These are phyloP conservation scores for Nipponia nippon DNA, from an alignment of 2,113 vertebrate species.

Conservation along the genomic window DNA sequence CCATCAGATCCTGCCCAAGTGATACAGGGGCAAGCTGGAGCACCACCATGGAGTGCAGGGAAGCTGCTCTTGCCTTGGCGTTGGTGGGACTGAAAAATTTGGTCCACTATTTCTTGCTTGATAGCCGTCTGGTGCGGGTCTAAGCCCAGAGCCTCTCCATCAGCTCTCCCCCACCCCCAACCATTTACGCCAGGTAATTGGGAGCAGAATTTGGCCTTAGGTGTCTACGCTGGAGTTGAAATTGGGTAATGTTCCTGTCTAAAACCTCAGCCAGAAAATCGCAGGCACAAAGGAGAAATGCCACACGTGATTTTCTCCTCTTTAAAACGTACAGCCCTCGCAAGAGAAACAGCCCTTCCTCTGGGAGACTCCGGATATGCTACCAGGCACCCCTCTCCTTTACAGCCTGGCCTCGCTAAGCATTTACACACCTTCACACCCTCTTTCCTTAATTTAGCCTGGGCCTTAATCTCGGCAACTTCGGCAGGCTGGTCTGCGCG, in stretches of 20 bases:
- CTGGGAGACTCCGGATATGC: fast-evolving
- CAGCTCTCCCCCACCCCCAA: background rate
- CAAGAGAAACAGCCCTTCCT: background rate
- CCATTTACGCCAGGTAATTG: fast-evolving
- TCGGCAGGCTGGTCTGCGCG: fast-evolving
- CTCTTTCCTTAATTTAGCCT: background rate
- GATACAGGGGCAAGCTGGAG: background rate
- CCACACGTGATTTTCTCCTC: background rate
- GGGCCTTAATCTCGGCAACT: background rate
- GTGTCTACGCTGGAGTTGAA: background rate
- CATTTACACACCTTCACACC: background rate
- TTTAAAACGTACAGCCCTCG: fast-evolving
- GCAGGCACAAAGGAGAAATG: fast-evolving
- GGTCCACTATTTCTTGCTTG: background rate
- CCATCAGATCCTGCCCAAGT: background rate
- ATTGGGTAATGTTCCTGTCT: background rate
- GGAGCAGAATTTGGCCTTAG: background rate
- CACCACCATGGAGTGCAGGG: background rate
- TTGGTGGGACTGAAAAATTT: background rate
- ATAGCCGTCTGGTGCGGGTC: fast-evolving
- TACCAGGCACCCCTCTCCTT: background rate
- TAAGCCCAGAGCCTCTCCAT: background rate
- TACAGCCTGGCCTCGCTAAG: background rate
- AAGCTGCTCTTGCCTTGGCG: background rate
- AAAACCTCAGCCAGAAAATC: background rate